phyloP scores from a whole-genome alignment of 2,888 invertebrate species.

The Drosophila lutescens region DNA sequence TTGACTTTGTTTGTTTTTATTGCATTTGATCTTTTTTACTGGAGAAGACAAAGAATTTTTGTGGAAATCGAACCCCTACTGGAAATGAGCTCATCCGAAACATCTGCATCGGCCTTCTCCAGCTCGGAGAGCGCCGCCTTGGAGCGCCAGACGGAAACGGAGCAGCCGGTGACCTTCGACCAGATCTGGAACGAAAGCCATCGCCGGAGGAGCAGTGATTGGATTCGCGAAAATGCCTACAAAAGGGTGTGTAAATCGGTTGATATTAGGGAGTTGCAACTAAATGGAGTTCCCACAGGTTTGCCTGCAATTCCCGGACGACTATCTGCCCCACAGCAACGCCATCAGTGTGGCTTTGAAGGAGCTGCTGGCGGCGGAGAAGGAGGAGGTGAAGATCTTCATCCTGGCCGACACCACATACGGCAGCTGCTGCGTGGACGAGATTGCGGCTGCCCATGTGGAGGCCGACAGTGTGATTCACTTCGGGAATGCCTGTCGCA shows the following conservation, averaged over 20 bases:
- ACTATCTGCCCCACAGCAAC: conserved; percentile 89
- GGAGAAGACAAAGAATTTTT: conserved; percentile 4
- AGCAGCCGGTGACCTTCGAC: conserved; percentile 59
- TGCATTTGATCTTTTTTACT: neutral
- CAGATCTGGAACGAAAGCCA: conserved; percentile 83
- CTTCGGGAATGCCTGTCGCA: conserved; percentile 95
- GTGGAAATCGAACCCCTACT: conserved; percentile 1
- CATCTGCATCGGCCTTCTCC: conserved; percentile 78
- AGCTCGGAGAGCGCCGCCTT: conserved; percentile 79
- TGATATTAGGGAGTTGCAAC: no score
- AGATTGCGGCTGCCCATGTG: conserved; percentile 95
- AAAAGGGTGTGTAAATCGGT: conserved; percentile 86
- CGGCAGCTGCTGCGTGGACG: conserved; percentile 88
- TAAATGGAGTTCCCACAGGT: conserved; percentile 86
- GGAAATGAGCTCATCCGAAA: conserved; percentile 32
- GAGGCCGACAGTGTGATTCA: conserved; percentile 94
- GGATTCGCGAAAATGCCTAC: conserved; percentile 89
- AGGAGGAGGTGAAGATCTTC: conserved; percentile 87
- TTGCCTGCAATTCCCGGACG: conserved; percentile 96
- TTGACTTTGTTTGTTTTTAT: conserved; percentile 5
- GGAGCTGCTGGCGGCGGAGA: conserved; percentile 75
- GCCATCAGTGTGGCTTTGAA: conserved; percentile 87
- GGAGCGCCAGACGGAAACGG: conserved; percentile 74
- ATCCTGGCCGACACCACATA: conserved; percentile 96
- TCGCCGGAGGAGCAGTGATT: conserved; percentile 84